Evolutionary conservation across 2,888 invertebrate genomes (phyloP), one percentile per base, ranked within the genome.

Genomic region (Liopterus haemorrhoidalis): DNA sequence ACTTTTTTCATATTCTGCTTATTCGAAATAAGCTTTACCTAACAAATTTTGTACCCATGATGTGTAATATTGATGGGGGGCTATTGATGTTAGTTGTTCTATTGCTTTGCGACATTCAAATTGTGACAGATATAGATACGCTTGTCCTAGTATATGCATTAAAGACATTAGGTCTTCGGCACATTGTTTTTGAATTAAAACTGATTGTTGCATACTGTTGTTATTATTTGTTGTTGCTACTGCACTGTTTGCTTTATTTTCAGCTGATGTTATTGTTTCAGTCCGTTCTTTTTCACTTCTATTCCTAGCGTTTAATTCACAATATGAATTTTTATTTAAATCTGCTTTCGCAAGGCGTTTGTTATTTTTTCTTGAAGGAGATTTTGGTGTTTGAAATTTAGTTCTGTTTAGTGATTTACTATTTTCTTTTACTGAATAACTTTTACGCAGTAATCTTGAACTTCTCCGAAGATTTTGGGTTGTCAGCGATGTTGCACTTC

Each of bases 341-440:
- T 73, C 76, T 59, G 81, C 82, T 69, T 87, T 88, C 45, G 84
- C 74, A 56, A 83, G 74, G 50, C 86, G 77, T 59, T 87, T 82
- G 72, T 92, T 94, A 53, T 86, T 85, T 74, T 92, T 92, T 45
- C 91, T 79, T 33, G 88, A 86, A 8, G 92, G 91, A 45, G 91
- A 90, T 65, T 91, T 89, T 15, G 92, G 91, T 49, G 89, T 85
- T 28, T 82, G 83, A 67, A 91, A 89, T 68, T 91, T 87, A 61
- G 84, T 83, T 59, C 82, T 76, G 66, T 86, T 87, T 40, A 91
- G 90, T 37, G 89, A 89, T 66, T 93, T 93, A 63, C 90, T 93
- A 65, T 94, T 94, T 75, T 94, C 94, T 74, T 94, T 94, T 1
- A 94, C 90, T 28, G 92, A 92, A 65, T 89, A 89, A 67, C 83